Percentiles rank a stretch among this genome's conserved stretches.
phyloP scores from a whole-genome alignment of 2,113 vertebrate species.

The Macrotus californicus region DNA sequence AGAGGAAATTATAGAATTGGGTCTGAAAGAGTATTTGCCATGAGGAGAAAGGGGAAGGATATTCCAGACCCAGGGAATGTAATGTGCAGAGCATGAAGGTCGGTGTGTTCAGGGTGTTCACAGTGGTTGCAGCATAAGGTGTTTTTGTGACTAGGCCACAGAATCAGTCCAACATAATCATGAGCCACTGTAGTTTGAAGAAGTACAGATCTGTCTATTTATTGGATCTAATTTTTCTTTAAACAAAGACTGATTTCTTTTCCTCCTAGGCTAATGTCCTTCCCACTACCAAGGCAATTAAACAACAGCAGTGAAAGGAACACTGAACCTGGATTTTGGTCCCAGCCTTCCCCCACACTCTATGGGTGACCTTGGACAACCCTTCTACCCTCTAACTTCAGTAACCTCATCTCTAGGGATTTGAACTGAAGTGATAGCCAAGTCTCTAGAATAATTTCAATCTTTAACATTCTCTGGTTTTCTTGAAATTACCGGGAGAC shows the following conservation, averaged over 20 bases:
- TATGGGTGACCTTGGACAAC: neutral
- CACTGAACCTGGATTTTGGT: neutral
- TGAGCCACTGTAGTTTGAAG: neutral
- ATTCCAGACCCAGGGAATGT: neutral
- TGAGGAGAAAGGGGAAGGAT: neutral
- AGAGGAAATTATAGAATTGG: neutral
- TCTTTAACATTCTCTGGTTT: neutral
- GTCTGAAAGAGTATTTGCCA: neutral
- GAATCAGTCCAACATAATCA: neutral
- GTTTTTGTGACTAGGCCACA: neutral
- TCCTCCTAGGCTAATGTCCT: neutral
- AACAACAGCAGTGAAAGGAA: neutral
- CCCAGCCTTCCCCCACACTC: neutral
- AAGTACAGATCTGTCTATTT: neutral
- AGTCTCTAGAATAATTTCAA: neutral
- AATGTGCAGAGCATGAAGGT: neutral
- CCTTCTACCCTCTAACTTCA: neutral
- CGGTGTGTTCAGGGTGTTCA: neutral
- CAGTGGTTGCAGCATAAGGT: neutral
- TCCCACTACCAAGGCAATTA: neutral
- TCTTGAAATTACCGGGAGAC: neutral
- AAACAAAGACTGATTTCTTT: slow-evolving; percentile 15
- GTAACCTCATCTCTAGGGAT: neutral
- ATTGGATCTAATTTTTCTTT: neutral
- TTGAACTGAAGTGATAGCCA: neutral